Base-by-base conservation (phyloP, 2,888 invertebrate genomes). In the Rhabditoides inermis region DNA sequence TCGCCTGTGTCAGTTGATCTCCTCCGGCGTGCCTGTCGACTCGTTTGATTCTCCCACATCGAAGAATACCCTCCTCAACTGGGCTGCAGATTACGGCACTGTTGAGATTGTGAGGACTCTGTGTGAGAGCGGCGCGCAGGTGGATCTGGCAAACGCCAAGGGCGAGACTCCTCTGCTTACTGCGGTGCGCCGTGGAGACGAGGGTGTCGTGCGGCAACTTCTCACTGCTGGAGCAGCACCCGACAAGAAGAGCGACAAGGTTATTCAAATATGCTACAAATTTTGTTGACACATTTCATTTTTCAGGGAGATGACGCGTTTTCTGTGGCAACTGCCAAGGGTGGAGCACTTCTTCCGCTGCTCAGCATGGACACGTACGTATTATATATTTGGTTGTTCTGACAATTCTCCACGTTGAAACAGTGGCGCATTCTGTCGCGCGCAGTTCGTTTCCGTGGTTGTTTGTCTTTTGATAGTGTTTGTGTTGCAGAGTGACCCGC, bases 1-100 rank as follows among this genome's bases (percentile, higher is more conserved):
- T 27, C 78, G 83, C 62, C 82, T 84, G 35, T 79, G 81, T 61
- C 82, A 83, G 70, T 72, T 84, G 65, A 65, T 84, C 40, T 81
- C 80, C 41, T 81, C 83, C 39, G 84, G 84, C 4, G 79, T 84
- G 28, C 78, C 80, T 56, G 80, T 83, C 1, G 83, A 84, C 74
- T 79, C 82, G n/a, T 79, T 80, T 72, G 84, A 84, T 72, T 82
- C 82, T 32, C 79, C 80, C 49, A 79, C 81, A 36, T 83, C 82
- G 60, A 78, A 79, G 64, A 84, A 84, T 70, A 82, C 84, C 2
- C 82, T 84, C 2, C 76, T 84, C 22, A 84, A 84, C 76, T 84
- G 84, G 84, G 84, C 84, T 28, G 83, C 83, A 25, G 83, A 82
- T 61, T 84, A 82, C 76, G 82, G 82, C 39, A 82, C 82, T 66